These are phyloP conservation scores for Protobothrops mucrosquamatus DNA, from an alignment of 2,113 vertebrate genomes.

Conservation along the genomic window DNA sequence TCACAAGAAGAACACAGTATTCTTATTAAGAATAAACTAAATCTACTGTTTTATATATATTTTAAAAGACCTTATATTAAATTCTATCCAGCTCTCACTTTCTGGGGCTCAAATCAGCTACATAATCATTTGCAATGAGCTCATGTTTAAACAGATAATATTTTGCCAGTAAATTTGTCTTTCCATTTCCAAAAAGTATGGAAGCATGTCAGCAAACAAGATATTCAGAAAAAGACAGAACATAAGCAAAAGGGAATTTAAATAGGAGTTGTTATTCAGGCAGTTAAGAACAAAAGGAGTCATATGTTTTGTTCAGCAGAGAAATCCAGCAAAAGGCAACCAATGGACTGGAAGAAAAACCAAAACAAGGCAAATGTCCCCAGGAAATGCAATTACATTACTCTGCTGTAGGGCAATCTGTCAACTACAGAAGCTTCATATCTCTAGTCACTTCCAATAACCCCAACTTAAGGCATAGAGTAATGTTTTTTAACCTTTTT, in stretches of 20 bases:
- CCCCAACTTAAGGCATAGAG: not conserved
- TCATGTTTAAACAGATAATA: not conserved
- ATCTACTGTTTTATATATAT: not conserved
- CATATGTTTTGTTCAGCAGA: not conserved
- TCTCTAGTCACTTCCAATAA: not conserved
- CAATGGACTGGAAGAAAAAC: not conserved
- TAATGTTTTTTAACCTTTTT: constrained; percentile 19
- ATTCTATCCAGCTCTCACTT: not conserved
- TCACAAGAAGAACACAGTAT: not conserved
- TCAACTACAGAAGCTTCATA: rapidly evolving
- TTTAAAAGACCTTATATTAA: not conserved
- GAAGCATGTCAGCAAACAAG: not conserved
- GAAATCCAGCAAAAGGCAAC: not conserved
- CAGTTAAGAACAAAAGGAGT: not conserved
- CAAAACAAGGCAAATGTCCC: not conserved
- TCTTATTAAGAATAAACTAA: not conserved
- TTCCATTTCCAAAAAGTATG: not conserved
- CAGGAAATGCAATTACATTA: not conserved
- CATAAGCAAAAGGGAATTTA: not conserved
- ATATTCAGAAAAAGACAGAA: not conserved
- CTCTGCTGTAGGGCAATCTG: constrained; percentile 1
- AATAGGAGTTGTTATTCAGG: not conserved
- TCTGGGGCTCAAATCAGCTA: not conserved
- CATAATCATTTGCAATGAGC: not conserved
- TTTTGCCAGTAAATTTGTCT: not conserved